These are phyloP conservation scores for Drosophila sucinea DNA, from an alignment of 1,140 invertebrate species.

Conservation along the genomic window DNA sequence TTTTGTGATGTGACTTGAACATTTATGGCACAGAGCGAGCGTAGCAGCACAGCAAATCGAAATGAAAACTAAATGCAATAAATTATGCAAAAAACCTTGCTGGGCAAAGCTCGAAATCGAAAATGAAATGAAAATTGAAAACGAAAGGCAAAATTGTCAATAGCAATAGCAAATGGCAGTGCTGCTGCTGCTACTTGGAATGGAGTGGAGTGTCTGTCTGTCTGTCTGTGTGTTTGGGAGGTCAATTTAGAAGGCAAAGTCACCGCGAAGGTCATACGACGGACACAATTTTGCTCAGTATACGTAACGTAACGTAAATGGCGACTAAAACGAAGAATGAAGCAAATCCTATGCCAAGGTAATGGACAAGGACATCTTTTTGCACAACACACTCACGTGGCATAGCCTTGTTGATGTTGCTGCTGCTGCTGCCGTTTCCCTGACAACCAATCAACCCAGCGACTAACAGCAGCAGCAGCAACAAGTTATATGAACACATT, in stretches of 20 bases:
- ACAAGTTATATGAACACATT: constrained; percentile 18
- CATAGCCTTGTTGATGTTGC: neutral
- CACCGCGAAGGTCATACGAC: constrained; percentile 61
- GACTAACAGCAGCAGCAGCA: neutral
- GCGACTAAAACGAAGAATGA: neutral
- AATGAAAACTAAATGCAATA: constrained; percentile 71
- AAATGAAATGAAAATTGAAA: constrained; percentile 59
- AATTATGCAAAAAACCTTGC: constrained; percentile 68
- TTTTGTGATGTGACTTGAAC: constrained; percentile 28
- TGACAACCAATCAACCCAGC: neutral
- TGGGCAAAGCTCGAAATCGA: constrained; percentile 31
- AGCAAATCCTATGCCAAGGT: constrained; percentile 29
- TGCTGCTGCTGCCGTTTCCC: neutral
- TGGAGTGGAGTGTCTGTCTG: neutral
- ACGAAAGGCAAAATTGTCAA: constrained; percentile 42
- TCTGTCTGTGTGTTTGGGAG: constrained; percentile 21
- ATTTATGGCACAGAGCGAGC: constrained; percentile 51
- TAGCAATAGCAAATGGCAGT: neutral
- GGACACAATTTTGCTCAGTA: constrained; percentile 43
- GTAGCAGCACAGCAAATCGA: neutral
- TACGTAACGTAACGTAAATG: neutral
- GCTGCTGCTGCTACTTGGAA: neutral
- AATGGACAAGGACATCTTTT: constrained; percentile 36
- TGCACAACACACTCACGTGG: constrained; percentile 36
- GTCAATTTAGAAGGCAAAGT: constrained; percentile 38